Evolutionary conservation across 2,888 invertebrate species (phyloP), one percentile per base, ranked within the genome.

Genomic region (Cerceris ruficornis): DNA sequence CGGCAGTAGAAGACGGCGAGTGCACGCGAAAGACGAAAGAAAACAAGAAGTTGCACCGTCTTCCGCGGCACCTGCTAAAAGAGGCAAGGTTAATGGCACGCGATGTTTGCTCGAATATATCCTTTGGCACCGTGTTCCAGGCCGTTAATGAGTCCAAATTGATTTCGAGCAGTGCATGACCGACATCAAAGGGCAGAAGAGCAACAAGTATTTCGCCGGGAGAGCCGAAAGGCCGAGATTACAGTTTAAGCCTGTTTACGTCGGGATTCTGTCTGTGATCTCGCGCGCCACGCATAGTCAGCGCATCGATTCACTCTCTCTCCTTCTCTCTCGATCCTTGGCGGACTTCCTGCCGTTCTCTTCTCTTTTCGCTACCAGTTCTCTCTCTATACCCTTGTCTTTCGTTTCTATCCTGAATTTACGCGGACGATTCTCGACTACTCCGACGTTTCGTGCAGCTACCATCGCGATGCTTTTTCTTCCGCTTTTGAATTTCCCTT

Each of bases 241-340:
- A 83, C 85, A 75, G 79, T 82, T 86, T 87, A 87, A 87, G 86
- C 81, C 80, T 87, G 87, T 86, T 87, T 87, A 87, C 85, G 82
- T 86, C 85, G 83, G 81, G 85, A 80, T 83, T 81, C 77, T 73
- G 79, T 84, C 81, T 86, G 82, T 80, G 87, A 87, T 87, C 83
- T 86, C 82, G 82, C 83, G 87, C 79, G 77, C 84, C 79, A 74
- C 78, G 81, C 86, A 85, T 82, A 85, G 80, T 77, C 80, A 69
- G 69, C 83, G 17, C 66, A 79, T 78, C 81, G 77, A 81, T 79
- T 77, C 77, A 64, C 62, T 65, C 70, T 75, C 75, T 67, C 54
- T 55, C 64, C 52, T 52, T 60, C 58, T 15, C 58, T 42, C 41
- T 14, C 46, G 4, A 28, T 28, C 28, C 28, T 28, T 28, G 1